Base-by-base conservation (phyloP, 1,140 invertebrate genomes). In the Hypsibius dujardini region DNA sequence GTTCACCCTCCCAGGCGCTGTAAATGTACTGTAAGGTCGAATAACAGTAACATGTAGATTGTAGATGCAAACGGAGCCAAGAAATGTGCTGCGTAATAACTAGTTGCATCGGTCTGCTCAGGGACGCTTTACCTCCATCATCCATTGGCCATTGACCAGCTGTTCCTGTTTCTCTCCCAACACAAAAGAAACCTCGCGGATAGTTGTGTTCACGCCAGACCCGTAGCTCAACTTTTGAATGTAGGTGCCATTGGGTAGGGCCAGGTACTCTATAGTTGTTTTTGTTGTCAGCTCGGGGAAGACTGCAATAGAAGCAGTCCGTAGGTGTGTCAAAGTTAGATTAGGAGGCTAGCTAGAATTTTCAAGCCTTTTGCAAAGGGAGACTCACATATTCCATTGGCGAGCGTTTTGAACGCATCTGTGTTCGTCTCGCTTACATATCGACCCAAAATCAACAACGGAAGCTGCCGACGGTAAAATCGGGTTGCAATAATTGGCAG, bases 401-500 rank as follows among this genome's bases (percentile, higher is more conserved):
- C 62, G 62, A 67, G 45, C 3, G 3, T 67, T 3, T 12, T 15
- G 45, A 67, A 67, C 3, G 12, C 42, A 12, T 12, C 3, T 42
- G 62, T 15, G 42, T 12, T 45, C 42, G 3, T 45, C 3, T 15
- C 42, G 42, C 12, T 15, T 42, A 15, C 62, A 67, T 67, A 67
- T 67, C 42, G 12, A 7, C 62, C 62, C 12, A 15, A 67, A 42
- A 67, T 45, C 3, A 67, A 15, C 12, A 12, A 7, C 3, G 62
- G 62, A 67, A 67, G 62, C 12, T 45, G 62, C 42, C 62, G 62
- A 12, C 62, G 62, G 42, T 15, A 67, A 42, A 67, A 67, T 12
- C 62, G 62, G 12, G 3, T 67, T 7, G 62, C 62, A 42, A 42
- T 67, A 7, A 67, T 67, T 42, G 62, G 42, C 12, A 3, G 12